phyloP scores from a whole-genome alignment of 2,113 vertebrate genomes.

The Blennius ocellaris region DNA sequence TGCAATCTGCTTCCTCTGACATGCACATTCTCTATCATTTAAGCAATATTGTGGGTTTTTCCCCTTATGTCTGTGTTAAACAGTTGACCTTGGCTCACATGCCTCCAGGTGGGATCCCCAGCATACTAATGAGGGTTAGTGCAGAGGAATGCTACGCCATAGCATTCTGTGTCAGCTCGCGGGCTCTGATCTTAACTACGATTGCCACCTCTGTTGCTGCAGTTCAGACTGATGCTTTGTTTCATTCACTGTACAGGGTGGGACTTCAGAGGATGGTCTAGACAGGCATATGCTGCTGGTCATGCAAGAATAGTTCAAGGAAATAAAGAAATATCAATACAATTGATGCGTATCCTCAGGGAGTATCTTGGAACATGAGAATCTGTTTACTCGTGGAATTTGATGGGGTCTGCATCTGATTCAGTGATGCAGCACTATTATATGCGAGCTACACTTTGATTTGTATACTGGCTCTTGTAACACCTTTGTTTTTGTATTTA shows the following conservation, averaged over 20 bases:
- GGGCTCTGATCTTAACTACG: slow-evolving; percentile 58
- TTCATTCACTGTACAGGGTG: slow-evolving; percentile 33
- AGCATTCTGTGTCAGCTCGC: slow-evolving; percentile 50
- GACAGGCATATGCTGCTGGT: slow-evolving; percentile 25
- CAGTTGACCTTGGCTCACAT: slow-evolving; percentile 76
- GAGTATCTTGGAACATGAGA: slow-evolving; percentile 14
- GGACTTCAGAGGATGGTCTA: slow-evolving; percentile 18
- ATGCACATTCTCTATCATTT: slow-evolving; percentile 34
- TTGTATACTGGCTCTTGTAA: slow-evolving; percentile 4
- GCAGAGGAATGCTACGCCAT: slow-evolving; percentile 56
- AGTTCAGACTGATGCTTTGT: slow-evolving; percentile 42
- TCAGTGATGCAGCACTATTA: background rate
- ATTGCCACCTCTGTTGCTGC: slow-evolving; percentile 50
- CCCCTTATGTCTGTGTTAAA: slow-evolving; percentile 56
- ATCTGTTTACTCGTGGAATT: slow-evolving; percentile 24
- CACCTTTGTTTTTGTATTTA: background rate
- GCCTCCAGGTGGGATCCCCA: slow-evolving; percentile 67
- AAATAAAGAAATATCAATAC: slow-evolving; percentile 37
- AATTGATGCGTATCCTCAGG: slow-evolving; percentile 20
- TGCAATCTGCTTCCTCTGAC: slow-evolving; percentile 28
- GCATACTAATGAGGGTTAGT: slow-evolving; percentile 74
- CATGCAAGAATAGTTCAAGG: slow-evolving; percentile 19
- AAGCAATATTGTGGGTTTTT: slow-evolving; percentile 45
- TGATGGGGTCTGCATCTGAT: slow-evolving; percentile 9
- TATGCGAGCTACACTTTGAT: background rate